These are phyloP conservation scores for Dendrocincla tyrannina DNA, from an alignment of 2,797 vertebrate genomes.

Conservation along the genomic window DNA sequence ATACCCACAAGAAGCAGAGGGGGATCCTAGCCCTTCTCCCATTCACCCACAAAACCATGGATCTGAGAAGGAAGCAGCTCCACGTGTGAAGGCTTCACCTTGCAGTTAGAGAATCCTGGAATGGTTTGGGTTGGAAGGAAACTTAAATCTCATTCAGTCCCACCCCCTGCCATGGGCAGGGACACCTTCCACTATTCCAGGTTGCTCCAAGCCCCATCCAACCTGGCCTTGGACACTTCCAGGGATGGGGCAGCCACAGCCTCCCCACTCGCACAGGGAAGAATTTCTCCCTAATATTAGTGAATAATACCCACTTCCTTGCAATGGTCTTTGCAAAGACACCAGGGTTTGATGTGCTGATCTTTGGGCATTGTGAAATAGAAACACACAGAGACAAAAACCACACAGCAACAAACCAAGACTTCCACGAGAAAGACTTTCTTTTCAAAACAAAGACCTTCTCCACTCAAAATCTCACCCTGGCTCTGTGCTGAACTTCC, in stretches of 20 bases:
- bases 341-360: neutral
- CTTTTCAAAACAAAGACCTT: neutral
- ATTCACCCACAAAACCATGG: neutral
- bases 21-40: neutral
- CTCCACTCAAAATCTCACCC: neutral
- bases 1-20: neutral
- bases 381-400: neutral
- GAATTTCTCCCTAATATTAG: neutral
- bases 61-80: neutral
- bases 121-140: neutral
- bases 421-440: neutral
- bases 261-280: neutral
- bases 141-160: neutral
- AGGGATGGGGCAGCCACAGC: neutral
- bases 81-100: neutral
- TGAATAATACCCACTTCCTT: neutral
- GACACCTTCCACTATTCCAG: neutral
- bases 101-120: neutral
- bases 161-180: neutral
- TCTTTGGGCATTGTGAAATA: neutral
- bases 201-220: neutral
- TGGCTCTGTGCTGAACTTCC: neutral
- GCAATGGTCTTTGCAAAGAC: neutral
- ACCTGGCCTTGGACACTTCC: neutral
- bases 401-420: neutral